Evolutionary conservation across 2,113 vertebrate species (phyloP), one percentile per base, ranked within the genome.

Genomic region (Sorex araneus): DNA sequence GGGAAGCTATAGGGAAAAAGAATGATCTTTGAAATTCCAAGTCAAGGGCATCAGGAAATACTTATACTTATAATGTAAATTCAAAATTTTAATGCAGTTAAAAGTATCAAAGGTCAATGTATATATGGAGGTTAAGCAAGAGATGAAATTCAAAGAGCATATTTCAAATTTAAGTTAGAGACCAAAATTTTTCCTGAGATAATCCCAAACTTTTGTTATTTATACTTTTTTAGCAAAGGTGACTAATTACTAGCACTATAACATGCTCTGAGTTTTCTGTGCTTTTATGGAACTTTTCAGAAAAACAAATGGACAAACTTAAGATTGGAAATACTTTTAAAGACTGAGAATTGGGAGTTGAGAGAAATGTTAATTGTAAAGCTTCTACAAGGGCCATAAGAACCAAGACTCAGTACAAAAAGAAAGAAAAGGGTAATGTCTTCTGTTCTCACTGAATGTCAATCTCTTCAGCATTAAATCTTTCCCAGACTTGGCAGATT

Each of bases 241-340:
- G 6, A 45, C 60, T 79, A 74, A 75, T 83, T 70, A 70, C 92
- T 85, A 82, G 27, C 86, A 1, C 3, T 69, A 47, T 81, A 92
- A 86, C 16, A 67, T 36, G 16, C 47, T 88, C 87, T 34, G 8
- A 80, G 86, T 86, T 83, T 89, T 60, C 57, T 90, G 63, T 30
- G 11, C 9, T 92, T 76, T 73, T 74, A 25, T 90, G 71, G 43
- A 32, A 71, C 27, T 90, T 54, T 85, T 89, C n/a, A 75, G 71
- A 23, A 60, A 78, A 81, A 74, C 64, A 87, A 78, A 82, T 88
- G 73, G 34, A 57, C 34, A 66, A 43, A 64, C 47, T 84, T 90
- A 9, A 15, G 30, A 0, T 0, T 0, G 21, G 50, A 36, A 15
- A 28, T 3, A 23, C 75, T 89, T 80, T 77, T 40, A 78, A 27